Base-by-base conservation (phyloP, 1,140 invertebrate genomes). In the Acromyrmex charruanus region DNA sequence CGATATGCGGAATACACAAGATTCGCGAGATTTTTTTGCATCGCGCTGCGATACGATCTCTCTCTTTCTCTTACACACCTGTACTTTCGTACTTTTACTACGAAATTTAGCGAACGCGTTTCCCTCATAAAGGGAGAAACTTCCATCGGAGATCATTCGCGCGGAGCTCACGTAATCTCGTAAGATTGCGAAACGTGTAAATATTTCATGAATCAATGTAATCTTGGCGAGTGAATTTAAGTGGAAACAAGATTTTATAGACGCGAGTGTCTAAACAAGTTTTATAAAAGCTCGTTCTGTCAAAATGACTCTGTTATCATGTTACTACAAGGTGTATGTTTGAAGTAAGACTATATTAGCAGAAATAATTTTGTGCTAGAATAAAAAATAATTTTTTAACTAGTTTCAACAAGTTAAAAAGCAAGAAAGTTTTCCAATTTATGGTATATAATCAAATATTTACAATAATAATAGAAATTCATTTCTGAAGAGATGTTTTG, bases 11-110 rank as follows among this genome's bases (percentile, higher is more conserved):
- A 71, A 72, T 85, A 90, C 86, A 87, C 51, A 81, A 90, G 85
- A 85, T 88, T 90, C 86, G 85, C 89, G 65, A 51, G 75, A 74
- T 85, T 79, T 85, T 79, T 86, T 28, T 69, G 2, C 35, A n/a
- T 21, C 88, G 72, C 81, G 58, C 18, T n/a, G 12, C 82, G 82
- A 69, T 63, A 80, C 87, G 35, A 89, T 86, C 79, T 21, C 72
- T 44, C 31, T 0, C 31, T 31, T 3, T 31, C 31, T 31, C 31
- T 31, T 3, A 5, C 31, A 5, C 61, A 35, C 51, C n/a, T 39
- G 9, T 66, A 69, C 49, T 77, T 68, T 77, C 88, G 59, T 63
- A 35, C 55, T 63, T 88, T 86, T 85, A 77, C 55, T 55, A 63
- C 44, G 28, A 81, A 69, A 89, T 77, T 89, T 77, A 53, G 68